Percentiles rank a stretch among this genome's conserved stretches.
Conservation (phyloP, 2,797 vertebrate species). For the Salmo trutta region DNA sequence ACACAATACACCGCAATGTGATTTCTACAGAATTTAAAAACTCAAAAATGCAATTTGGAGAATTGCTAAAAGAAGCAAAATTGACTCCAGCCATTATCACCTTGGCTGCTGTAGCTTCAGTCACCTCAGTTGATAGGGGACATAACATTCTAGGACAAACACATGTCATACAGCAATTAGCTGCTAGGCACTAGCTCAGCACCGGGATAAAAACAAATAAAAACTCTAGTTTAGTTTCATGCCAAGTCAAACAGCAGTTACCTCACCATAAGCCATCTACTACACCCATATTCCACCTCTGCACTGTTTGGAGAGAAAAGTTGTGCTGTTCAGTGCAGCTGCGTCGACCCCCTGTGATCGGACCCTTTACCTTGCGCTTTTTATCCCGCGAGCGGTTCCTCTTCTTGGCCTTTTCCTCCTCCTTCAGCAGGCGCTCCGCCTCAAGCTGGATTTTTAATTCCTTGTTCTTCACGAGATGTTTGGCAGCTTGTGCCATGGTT, state of each 20-base stretch:
- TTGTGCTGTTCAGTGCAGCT: conserved; percentile 7
- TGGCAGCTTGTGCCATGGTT: conserved; percentile 96
- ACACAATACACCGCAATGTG: conserved; percentile 57
- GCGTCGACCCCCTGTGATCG: conserved; percentile 55
- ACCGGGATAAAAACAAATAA: no score
- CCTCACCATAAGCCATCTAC: no score
- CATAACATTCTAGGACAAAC: no score
- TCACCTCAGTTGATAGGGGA: no score
- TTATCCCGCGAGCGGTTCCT: conserved; percentile 95
- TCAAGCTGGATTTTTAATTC: conserved; percentile 91
- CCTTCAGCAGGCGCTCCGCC: conserved; percentile 94
- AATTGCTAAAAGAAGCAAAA: conserved; percentile 26
- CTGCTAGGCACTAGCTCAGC: no score
- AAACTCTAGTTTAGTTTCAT: no score
- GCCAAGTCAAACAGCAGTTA: no score
- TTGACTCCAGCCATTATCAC: no score
- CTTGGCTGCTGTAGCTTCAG: no score
- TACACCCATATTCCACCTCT: no score
- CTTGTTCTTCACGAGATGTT: conserved; percentile 98
- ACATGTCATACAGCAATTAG: no score
- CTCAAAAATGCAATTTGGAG: no score
- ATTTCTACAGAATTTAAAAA: conserved; percentile 47
- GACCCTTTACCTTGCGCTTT: conserved; percentile 91
- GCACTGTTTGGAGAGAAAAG: conserved; percentile 14
- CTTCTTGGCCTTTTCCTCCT: conserved; percentile 88